These are phyloP conservation scores for Dicrurus megarhynchus DNA, from an alignment of 2,113 vertebrate genomes.

Conservation along the genomic window DNA sequence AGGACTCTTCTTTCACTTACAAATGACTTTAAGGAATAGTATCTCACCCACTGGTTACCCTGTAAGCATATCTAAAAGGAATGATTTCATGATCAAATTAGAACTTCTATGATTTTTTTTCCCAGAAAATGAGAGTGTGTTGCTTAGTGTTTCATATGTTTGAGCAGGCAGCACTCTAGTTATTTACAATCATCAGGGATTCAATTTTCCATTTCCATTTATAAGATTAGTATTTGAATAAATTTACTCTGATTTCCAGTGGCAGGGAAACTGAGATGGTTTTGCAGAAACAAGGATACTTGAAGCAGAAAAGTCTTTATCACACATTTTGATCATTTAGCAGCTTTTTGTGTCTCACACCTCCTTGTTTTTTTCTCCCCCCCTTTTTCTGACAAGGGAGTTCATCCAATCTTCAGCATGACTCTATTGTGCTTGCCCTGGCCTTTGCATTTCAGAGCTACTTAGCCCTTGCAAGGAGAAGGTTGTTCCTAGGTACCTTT, in stretches of 20 bases:
- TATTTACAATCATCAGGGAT: background rate
- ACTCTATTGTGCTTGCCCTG: background rate
- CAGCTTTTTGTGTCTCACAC: background rate
- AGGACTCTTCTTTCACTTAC: background rate
- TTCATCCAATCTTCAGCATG: background rate
- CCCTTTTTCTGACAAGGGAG: background rate
- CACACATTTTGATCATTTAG: background rate
- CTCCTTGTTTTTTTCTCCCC: background rate
- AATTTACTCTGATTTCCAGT: background rate
- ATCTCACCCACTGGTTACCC: background rate
- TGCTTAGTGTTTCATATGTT: background rate
- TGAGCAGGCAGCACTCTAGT: background rate
- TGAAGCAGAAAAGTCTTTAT: background rate
- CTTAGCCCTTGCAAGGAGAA: background rate
- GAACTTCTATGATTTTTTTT: background rate
- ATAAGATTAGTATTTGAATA: background rate
- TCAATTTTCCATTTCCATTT: background rate
- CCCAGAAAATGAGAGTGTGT: background rate
- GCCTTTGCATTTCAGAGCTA: background rate
- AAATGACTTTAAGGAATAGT: background rate
- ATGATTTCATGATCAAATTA: background rate
- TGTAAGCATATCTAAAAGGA: background rate
- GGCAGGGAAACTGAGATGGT: background rate
- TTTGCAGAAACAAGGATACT: background rate
- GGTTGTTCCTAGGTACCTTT: background rate